Evolutionary conservation across 2,797 vertebrate species (phyloP), one percentile per base, ranked within the genome.

Genomic region (Fistularia tabacaria): DNA sequence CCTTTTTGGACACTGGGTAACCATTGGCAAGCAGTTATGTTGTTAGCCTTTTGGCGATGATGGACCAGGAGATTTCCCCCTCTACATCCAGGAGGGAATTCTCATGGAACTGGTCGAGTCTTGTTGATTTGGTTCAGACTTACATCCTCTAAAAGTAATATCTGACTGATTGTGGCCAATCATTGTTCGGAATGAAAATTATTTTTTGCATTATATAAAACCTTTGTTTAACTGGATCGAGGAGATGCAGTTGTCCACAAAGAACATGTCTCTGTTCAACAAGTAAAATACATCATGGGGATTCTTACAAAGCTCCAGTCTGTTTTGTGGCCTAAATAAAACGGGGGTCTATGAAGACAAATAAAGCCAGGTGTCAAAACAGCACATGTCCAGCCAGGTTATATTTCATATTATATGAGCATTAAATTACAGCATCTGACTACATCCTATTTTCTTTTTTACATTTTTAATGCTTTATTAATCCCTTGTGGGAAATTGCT

Each of bases 261-360:
- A 78, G 59, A 66, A 45, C 1, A 50, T 13, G 51, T 58, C 52
- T 66, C 69, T 59, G 65, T 78, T 65, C 54, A 15, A 37, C 43
- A 57, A 56, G 3, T 8, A 43, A 50, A 49, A 49, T 6, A 9
- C 40, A 39, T 55, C 51, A 25, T 25, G 25, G 25, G 25, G 25
- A 25, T 25, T 25, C 5, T 25, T 25, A 25, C 25, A 25, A 25
- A 25, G 25, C 25, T 25, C 51, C 25, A 54, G 59, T 42, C 13
- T 25, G n/a, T 62, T 61, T 45, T 73, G 74, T 74, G 74, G 63
- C 66, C 68, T 78, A 80, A 80, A 85, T 83, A 73, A 67, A 81
- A 2, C 63, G 39, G 14, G 7, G 39, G 61, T 78, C 65, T 50
- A 47, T 67, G 53, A 59, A 68, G 51, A 74, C 69, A 71, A 61